Evolutionary conservation across 1,140 invertebrate species (phyloP).

Genomic region (Zaprionus nigranus): DNA sequence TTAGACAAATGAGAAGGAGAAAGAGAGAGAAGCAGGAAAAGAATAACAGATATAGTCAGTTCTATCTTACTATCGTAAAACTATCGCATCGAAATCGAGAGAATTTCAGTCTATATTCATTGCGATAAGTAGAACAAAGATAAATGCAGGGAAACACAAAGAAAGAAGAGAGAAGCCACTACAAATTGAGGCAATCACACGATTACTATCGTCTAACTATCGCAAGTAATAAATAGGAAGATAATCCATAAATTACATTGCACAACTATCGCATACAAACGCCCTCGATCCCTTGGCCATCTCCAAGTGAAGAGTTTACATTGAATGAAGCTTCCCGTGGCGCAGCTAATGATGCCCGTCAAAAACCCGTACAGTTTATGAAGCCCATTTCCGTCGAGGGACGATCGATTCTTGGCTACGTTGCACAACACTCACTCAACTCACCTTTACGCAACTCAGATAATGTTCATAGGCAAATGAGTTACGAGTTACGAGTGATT

Average conservation of each 20-base stretch:
- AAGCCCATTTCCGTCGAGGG: constrained; percentile 61
- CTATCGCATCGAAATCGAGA: background rate
- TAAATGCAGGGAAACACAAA: too few relatives aligned
- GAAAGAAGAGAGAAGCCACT: background rate
- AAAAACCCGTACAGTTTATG: constrained; percentile 44
- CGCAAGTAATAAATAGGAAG: background rate
- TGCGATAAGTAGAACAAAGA: too few relatives aligned
- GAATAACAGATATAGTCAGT: background rate
- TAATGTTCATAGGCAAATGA: constrained; percentile 43
- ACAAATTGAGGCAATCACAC: background rate
- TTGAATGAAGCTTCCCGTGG: constrained; percentile 27
- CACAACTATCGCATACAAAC: background rate
- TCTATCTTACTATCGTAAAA: background rate
- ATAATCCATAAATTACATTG: background rate
- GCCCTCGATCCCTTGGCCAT: background rate
- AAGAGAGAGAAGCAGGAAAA: background rate
- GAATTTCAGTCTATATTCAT: too few relatives aligned
- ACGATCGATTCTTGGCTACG: constrained; percentile 33
- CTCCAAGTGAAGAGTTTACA: constrained; percentile 38
- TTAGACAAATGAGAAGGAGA: background rate
- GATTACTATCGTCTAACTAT: background rate
- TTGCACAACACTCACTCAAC: constrained; percentile 54
- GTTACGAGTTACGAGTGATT: constrained; percentile 14
- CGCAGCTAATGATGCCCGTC: constrained; percentile 43
- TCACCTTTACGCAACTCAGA: constrained; percentile 8